Evolutionary conservation across 2,888 invertebrate genomes (phyloP), one percentile per base, ranked within the genome.

Genomic region (Byasa hedistus): DNA sequence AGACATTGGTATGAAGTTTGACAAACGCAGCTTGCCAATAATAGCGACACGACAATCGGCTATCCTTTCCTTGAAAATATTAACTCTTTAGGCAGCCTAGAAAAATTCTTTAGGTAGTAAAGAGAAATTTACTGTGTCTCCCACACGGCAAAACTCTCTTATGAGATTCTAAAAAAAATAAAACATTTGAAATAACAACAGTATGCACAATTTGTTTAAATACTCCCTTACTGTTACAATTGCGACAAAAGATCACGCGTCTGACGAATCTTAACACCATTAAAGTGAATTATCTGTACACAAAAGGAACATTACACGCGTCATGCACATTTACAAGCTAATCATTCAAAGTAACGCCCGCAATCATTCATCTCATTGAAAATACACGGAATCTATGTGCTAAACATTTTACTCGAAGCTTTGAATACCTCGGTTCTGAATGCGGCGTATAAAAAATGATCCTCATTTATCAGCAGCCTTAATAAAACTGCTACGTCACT

Each of bases 401-500:
- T 67, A 56, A 59, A 60, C 55, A 59, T 59, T 67, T 27, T 32
- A 23, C 32, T 55, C 44, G 22, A 36, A 59, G 54, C 64, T 64
- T 21, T 60, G 51, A 51, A 66, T 63, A 59, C 36, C 57, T 55
- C 24, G 56, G 56, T 56, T 60, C 64, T 60, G 64, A 63, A 64
- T 55, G 56, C 36, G 56, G 60, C 52, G n/a, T 22, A n/a, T 67
- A 60, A 64, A 67, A 67, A 60, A 64, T 64, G 55, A 22, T 67
- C 51, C 60, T 39, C 59, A 67, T 67, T 67, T 60, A 63, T 64
- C 64, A 52, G 24, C 39, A 24, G 56, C 57, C 21, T 63, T 60
- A 64, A 64, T 64, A 67, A 60, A 64, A 67, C 32, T 60, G 67
- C 67, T 39, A 60, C 64, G 60, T 67, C 67, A 67, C 60, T 52